A percentile compares a stretch with the other conserved stretches of the same genome.
Evolutionary conservation across 2,888 invertebrate species (phyloP).

Genomic region (Dryadula phaetusa): DNA sequence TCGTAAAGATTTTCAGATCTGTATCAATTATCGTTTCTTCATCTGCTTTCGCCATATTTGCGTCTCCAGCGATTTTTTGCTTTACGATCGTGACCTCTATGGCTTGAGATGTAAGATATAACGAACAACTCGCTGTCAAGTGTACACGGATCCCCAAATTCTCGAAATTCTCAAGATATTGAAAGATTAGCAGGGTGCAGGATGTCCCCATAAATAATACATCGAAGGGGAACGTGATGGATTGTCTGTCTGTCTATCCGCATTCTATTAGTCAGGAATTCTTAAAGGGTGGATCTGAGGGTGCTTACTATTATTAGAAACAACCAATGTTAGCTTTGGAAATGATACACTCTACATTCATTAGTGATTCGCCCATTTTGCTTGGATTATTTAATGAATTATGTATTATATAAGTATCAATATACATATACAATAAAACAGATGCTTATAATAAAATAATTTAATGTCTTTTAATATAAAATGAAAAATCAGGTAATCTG

Average conservation of each 20-base stretch:
- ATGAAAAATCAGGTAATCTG: too few relatives aligned
- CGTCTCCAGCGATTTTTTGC: conserved; percentile 50
- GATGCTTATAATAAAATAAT: background rate
- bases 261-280: conserved; percentile 82
- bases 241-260: conserved; percentile 79
- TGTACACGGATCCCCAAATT: conserved; percentile 63
- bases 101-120: conserved; percentile 50
- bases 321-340: conserved; percentile 77
- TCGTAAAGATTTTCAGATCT: conserved; percentile 48
- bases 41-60: conserved; percentile 58
- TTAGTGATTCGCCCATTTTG: conserved; percentile 54
- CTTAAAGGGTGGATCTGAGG: conserved; percentile 79
- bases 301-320: conserved; percentile 74
- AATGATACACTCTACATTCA: conserved; percentile 65
- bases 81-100: conserved; percentile 57
- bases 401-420: conserved; percentile 8
- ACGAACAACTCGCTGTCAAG: conserved; percentile 41
- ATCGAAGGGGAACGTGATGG: conserved; percentile 80
- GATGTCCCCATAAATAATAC: conserved; percentile 83
- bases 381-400: conserved; percentile 14
- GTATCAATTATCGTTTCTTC: conserved; percentile 54
- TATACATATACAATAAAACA: background rate
- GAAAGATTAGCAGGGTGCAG: conserved; percentile 82
- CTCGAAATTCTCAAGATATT: conserved; percentile 82
- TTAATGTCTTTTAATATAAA: background rate